Conservation (phyloP, 2,113 vertebrate genomes). For the Elgaria multicarinata region DNA sequence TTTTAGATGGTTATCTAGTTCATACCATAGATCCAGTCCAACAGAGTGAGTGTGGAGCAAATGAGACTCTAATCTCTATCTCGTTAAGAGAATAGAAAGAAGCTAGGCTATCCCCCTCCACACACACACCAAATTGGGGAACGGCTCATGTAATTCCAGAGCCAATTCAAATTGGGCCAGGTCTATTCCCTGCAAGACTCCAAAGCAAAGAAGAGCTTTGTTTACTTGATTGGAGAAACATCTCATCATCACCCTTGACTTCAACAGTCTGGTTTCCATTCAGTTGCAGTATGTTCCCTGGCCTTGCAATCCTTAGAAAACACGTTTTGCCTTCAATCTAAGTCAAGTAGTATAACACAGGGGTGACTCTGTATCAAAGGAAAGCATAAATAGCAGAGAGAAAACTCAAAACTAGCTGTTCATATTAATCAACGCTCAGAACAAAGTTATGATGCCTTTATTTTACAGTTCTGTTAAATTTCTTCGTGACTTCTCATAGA, state of each 20-base stretch:
- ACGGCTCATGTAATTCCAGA: neutral
- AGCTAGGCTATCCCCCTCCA: neutral
- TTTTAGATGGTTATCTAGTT: neutral
- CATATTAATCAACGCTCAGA: neutral
- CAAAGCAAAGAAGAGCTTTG: neutral
- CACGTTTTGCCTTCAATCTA: neutral
- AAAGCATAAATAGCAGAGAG: neutral
- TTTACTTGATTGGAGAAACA: neutral
- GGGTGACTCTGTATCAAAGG: neutral
- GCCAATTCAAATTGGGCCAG: neutral
- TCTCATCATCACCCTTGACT: neutral
- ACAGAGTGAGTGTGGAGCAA: neutral
- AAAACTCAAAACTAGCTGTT: neutral
- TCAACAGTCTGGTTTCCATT: accelerated
- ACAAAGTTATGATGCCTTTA: neutral
- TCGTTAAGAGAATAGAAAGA: neutral
- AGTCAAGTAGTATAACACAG: accelerated
- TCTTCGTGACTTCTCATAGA: neutral
- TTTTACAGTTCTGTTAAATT: neutral
- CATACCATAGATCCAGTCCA: neutral
- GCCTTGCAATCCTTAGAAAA: neutral
- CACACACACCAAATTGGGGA: neutral
- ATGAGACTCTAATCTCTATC: neutral
- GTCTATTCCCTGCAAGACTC: neutral
- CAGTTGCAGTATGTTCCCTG: neutral